Percentiles rank a stretch among this genome's conserved stretches.
Conservation (phyloP, 2,797 vertebrate genomes). For the Acanthurus tractus region DNA sequence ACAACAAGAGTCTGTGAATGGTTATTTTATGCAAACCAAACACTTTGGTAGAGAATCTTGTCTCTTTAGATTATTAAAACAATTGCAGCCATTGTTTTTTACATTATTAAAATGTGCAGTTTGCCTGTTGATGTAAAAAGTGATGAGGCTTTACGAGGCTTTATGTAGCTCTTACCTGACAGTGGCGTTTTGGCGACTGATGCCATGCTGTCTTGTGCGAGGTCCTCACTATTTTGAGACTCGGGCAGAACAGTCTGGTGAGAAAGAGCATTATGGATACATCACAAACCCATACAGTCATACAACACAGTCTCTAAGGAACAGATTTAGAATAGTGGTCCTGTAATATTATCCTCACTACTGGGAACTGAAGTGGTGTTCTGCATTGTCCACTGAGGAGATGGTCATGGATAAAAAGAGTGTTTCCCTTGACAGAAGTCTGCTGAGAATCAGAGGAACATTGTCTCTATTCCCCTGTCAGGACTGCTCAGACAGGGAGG, state of each 20-base stretch:
- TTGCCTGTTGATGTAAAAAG: rapidly evolving
- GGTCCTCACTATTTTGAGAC: constrained; percentile 69
- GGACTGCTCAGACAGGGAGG: constrained; percentile 38
- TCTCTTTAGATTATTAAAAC: constrained; percentile 3
- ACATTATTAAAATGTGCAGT: background rate
- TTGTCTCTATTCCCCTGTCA: constrained; percentile 42
- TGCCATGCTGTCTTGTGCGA: constrained; percentile 75
- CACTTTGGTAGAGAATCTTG: background rate
- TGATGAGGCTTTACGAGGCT: background rate
- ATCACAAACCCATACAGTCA: background rate
- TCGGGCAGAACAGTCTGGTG: constrained; percentile 73
- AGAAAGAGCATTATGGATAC: constrained; percentile 23
- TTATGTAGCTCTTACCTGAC: constrained; percentile 67
- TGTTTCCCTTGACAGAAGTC: constrained; percentile 49
- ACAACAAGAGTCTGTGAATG: background rate
- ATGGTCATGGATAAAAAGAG: constrained; percentile 21
- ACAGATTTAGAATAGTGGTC: too few species aligned
- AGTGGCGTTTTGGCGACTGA: constrained; percentile 71
- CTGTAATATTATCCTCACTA: constrained; percentile 2
- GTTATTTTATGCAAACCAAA: background rate
- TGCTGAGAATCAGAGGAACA: constrained; percentile 69
- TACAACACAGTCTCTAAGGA: background rate
- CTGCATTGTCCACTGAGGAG: constrained; percentile 30
- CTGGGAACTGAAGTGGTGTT: constrained; percentile 26
- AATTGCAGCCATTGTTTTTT: background rate